phyloP scores from a whole-genome alignment of 2,797 vertebrate genomes.

The Micropoecilia bifurca region DNA sequence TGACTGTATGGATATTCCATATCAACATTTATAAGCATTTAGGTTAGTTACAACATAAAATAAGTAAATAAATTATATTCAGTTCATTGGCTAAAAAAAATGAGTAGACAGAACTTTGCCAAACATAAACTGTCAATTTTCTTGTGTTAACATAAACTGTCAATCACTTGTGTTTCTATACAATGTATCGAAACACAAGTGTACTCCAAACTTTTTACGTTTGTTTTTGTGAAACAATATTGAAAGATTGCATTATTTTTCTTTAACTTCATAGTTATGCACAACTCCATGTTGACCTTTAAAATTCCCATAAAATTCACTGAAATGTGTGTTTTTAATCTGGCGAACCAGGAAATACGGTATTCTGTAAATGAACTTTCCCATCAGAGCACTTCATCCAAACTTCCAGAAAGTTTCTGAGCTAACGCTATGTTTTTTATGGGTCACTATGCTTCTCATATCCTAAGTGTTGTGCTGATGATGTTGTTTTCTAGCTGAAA shows the following conservation, averaged over 20 bases:
- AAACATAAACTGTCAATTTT: background rate
- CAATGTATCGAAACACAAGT: background rate
- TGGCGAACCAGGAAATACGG: background rate
- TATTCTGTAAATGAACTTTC: background rate
- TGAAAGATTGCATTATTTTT: background rate
- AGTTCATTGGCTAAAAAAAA: background rate
- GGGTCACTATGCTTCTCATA: background rate
- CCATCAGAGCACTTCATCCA: background rate
- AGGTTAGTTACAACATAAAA: background rate
- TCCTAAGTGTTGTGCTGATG: conserved; percentile 1
- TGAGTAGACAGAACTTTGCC: background rate
- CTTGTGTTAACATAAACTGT: background rate
- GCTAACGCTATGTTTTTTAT: background rate
- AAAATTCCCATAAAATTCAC: background rate
- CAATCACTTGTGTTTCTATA: background rate
- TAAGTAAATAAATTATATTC: conserved; percentile 9
- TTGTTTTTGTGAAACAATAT: background rate
- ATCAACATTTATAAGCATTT: background rate
- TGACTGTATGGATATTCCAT: background rate
- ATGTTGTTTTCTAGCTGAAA: conserved; percentile 20
- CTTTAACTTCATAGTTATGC: background rate
- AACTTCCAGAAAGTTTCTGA: background rate
- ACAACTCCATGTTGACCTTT: background rate
- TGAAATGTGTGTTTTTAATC: background rate
- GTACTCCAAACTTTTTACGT: background rate